phyloP scores from a whole-genome alignment of 2,113 vertebrate species.

The Cromileptes altivelis region DNA sequence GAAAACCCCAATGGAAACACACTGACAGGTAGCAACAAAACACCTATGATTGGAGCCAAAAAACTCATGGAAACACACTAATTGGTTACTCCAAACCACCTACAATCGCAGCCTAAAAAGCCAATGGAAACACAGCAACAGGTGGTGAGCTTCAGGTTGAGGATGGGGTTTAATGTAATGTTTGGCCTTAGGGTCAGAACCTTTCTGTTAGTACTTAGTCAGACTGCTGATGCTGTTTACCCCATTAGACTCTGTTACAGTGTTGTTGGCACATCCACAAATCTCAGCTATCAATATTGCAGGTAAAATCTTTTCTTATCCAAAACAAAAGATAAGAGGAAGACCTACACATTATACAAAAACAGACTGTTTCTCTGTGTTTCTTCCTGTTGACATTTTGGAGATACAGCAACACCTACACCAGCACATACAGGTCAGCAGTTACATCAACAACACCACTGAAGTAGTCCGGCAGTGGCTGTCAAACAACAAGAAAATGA shows the following conservation, averaged over 20 bases:
- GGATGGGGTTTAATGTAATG: neutral
- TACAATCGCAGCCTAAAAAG: no score
- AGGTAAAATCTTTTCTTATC: neutral
- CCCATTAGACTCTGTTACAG: no score
- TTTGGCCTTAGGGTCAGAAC: neutral
- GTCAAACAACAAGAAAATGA: neutral
- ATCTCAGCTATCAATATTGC: neutral
- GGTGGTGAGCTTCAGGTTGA: no score
- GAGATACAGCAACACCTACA: conserved; percentile 12
- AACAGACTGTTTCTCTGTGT: neutral
- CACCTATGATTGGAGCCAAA: no score
- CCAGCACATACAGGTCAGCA: conserved; percentile 13
- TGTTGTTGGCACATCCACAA: neutral
- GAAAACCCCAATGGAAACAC: no score
- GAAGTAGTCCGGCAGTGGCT: conserved; percentile 5
- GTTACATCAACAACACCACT: neutral
- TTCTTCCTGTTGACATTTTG: conserved; percentile 17
- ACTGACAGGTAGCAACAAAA: no score
- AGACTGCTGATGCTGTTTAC: neutral
- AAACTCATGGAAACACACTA: no score
- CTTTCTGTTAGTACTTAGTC: neutral
- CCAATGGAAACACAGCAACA: no score
- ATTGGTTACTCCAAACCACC: no score
- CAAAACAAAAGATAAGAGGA: neutral
- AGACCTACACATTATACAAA: neutral